phyloP scores from a whole-genome alignment of 2,888 invertebrate species.

The Epinotia bilunana region DNA sequence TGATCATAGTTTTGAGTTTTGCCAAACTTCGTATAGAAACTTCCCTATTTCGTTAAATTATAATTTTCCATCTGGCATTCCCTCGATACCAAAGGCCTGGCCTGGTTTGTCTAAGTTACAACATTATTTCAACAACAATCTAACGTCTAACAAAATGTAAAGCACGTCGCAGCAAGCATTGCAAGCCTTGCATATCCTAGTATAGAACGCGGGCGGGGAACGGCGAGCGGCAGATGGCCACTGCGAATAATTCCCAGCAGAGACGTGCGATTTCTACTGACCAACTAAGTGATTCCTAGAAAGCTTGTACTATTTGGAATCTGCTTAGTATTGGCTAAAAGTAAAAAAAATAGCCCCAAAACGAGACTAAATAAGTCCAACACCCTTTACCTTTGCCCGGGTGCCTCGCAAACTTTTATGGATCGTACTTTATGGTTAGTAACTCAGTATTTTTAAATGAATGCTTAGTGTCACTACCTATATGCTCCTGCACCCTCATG shows the following conservation, averaged over 20 bases:
- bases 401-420: too few relatives aligned
- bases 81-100: not conserved
- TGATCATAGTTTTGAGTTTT: too few relatives aligned
- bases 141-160: constrained; percentile 39
- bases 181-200: constrained; percentile 41
- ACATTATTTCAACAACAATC: constrained; percentile 4
- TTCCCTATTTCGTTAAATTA: too few relatives aligned
- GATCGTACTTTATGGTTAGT: too few relatives aligned
- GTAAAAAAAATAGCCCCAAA: too few relatives aligned
- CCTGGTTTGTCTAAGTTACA: constrained; percentile 1
- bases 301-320: not conserved
- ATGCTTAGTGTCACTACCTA: too few relatives aligned
- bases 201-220: constrained; percentile 45
- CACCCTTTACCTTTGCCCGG: too few relatives aligned
- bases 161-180: constrained; percentile 40
- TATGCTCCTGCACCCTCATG: too few relatives aligned
- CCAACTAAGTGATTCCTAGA: constrained; percentile 27
- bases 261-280: constrained; percentile 33
- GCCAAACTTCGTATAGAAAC: too few relatives aligned
- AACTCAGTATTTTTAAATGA: too few relatives aligned
- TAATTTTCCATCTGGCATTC: not conserved
- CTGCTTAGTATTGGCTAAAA: not conserved
- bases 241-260: constrained; percentile 63
- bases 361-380: too few relatives aligned
- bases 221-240: constrained; percentile 53